phyloP scores from a whole-genome alignment of 2,113 vertebrate genomes.

The Casuarius casuarius region DNA sequence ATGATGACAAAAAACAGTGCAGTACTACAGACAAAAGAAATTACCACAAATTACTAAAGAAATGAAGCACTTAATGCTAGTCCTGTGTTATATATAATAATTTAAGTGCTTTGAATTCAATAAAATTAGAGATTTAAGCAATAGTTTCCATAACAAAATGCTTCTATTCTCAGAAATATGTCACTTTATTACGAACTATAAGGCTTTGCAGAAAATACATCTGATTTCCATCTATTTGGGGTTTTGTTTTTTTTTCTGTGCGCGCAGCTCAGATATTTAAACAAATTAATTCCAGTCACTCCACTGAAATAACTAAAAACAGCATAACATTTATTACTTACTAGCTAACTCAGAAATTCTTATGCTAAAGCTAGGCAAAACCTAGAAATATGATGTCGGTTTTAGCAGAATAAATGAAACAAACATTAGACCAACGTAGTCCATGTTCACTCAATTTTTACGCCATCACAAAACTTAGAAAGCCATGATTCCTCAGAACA shows the following conservation, averaged over 20 bases:
- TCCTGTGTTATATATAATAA: conserved; percentile 1
- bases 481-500: neutral
- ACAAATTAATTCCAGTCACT: neutral
- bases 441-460: neutral
- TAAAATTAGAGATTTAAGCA: conserved; percentile 34
- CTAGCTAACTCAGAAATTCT: neutral
- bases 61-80: conserved; percentile 12
- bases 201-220: neutral
- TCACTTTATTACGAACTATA: neutral
- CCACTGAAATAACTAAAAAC: neutral
- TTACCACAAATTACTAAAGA: neutral
- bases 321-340: neutral
- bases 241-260: neutral
- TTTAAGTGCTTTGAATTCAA: conserved; percentile 18
- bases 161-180: neutral
- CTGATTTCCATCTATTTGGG: neutral
- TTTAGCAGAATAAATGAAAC: neutral
- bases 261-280: neutral
- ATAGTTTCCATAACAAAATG: neutral
- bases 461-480: neutral
- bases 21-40: neutral
- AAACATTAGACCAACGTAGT: neutral
- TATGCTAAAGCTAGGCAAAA: neutral
- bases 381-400: neutral
- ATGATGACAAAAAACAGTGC: neutral